These are phyloP conservation scores for Gasterosteus nipponicus DNA, from an alignment of 2,113 vertebrate species.

Conservation along the genomic window DNA sequence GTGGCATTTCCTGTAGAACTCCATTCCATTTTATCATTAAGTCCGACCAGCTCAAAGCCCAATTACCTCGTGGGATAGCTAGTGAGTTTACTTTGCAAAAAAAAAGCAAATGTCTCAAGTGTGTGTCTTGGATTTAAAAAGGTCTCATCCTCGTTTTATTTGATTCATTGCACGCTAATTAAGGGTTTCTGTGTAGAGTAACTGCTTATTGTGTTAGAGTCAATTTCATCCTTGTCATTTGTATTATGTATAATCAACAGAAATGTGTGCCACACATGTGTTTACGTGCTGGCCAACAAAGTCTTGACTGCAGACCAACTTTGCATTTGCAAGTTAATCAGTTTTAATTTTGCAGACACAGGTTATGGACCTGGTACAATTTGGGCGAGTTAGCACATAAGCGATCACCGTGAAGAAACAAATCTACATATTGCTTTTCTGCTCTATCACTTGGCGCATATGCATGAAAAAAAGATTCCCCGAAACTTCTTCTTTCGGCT, in stretches of 20 bases:
- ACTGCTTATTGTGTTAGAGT: too few species aligned
- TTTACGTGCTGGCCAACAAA: neutral
- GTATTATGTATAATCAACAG: too few species aligned
- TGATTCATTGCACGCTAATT: neutral
- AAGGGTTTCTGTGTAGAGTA: too few species aligned
- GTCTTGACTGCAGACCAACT: neutral
- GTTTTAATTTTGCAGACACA: neutral
- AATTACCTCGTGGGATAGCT: neutral
- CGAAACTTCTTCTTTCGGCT: slow-evolving; percentile 45
- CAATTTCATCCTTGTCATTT: too few species aligned
- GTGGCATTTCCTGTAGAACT: slow-evolving; percentile 48
- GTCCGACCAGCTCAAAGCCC: neutral
- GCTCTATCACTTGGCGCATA: neutral
- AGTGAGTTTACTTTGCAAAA: neutral
- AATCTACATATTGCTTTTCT: too few species aligned
- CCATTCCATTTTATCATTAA: slow-evolving; percentile 39
- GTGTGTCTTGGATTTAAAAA: neutral
- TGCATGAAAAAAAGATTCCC: slow-evolving; percentile 17
- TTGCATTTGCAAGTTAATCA: neutral
- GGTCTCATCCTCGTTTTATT: neutral
- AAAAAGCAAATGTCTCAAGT: neutral
- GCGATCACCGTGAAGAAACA: neutral
- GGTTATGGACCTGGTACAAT: neutral
- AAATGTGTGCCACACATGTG: neutral
- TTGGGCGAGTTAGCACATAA: neutral